Base-by-base conservation (phyloP, 2,888 invertebrate species). In the Lissonota sp. region DNA sequence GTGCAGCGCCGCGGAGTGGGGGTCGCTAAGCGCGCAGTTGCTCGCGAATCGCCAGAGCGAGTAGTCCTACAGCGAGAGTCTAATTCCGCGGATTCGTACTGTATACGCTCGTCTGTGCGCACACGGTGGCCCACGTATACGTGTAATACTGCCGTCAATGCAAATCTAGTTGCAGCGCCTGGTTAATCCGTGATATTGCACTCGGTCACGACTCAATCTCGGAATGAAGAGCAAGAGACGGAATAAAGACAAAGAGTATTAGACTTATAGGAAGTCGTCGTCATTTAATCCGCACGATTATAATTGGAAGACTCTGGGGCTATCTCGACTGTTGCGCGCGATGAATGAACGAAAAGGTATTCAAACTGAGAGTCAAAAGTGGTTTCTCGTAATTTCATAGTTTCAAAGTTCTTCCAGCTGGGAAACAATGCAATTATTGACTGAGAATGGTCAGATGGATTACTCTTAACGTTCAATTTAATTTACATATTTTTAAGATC, bases 381-480 rank as follows among this genome's bases (percentile, higher is more conserved):
- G 55, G 63, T 51, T 64, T 42, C 39, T 57, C 49, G 40, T 49
- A 42, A 77, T 40, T 39, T n/a, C n/a, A 37, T 6, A 46, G 63
- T 26, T 26, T 26, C 26, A 26, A 57, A 14, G 63, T 58, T 42
- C 8, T 40, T 42, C 14, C 16, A 16, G 7, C 62, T 16, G 5
- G 8, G 6, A 40, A 64, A 70, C 70, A 77, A 70, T 70, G 76
- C 63, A 57, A 77, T 77, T 77, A 70, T 76, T 70, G 76, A 70
- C 49, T 76, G 46, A 44, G 42, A 40, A 57, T 63, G 53, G 26
- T 42, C 69, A 44, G 75, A 44, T 14, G 46, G 69, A 76, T 70
- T 69, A 57, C 49, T 57, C 39, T 26, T 40, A 37, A 6, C 63
- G 63, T 42, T 16, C 14, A 1, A 4, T 12, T 14, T 12, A 14